These are phyloP conservation scores for Columba guinea DNA, from an alignment of 2,797 vertebrate species.

Conservation along the genomic window DNA sequence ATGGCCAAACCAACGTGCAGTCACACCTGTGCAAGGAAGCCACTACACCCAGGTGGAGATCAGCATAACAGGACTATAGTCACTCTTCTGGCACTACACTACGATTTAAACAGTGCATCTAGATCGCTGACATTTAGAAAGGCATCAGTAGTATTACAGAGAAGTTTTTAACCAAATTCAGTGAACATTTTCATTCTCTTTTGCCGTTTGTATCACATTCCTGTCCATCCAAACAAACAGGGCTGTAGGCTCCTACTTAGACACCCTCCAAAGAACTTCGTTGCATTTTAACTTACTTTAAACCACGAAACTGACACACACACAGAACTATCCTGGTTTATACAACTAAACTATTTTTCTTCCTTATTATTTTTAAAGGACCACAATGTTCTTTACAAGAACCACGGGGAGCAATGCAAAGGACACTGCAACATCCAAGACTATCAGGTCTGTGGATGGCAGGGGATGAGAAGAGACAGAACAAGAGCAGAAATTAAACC, in stretches of 20 bases:
- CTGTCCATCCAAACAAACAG: neutral
- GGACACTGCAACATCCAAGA: neutral
- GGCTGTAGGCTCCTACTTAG: neutral
- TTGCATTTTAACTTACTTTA: conserved; percentile 19
- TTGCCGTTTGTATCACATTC: neutral
- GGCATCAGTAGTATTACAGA: neutral
- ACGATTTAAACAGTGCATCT: accelerated
- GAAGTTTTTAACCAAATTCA: neutral
- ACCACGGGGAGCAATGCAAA: neutral
- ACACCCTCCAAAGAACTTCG: neutral
- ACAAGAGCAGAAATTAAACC: conserved; percentile 43
- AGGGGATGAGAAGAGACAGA: conserved; percentile 30
- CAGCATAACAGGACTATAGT: neutral
- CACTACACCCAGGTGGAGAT: neutral
- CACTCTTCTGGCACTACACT: neutral
- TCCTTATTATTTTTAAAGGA: neutral
- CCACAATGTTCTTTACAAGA: neutral
- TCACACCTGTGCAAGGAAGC: neutral
- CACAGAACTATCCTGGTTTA: neutral
- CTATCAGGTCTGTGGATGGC: neutral
- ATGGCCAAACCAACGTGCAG: neutral
- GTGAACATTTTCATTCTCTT: neutral
- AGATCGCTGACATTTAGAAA: neutral
- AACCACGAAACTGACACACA: neutral
- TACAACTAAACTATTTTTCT: neutral